Evolutionary conservation across 2,888 invertebrate genomes (phyloP).

Genomic region (Sphaerophoria taeniata): DNA sequence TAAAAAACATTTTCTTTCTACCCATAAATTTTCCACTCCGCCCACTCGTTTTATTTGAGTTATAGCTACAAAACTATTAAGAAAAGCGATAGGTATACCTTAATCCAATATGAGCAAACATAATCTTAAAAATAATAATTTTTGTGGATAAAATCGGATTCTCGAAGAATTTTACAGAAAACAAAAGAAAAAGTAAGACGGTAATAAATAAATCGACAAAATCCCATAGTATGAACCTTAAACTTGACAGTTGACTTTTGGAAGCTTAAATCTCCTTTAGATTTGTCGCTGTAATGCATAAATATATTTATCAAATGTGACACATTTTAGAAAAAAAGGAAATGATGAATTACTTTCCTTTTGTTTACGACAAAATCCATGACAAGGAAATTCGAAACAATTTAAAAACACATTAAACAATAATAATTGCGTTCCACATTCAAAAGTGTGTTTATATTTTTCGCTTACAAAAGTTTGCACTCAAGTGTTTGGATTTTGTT

Average conservation of each 20-base stretch:
- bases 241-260: constrained; percentile 18
- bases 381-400: not conserved
- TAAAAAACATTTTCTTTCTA: not conserved
- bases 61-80: not conserved
- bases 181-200: not conserved
- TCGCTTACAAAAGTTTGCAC: not conserved
- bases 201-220: not conserved
- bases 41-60: constrained; percentile 15
- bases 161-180: not conserved
- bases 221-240: not conserved
- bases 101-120: not conserved
- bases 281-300: not conserved
- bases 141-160: not conserved
- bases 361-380: not conserved
- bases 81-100: not conserved
- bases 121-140: not conserved
- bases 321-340: not conserved
- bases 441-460: too few species aligned
- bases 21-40: constrained; percentile 6
- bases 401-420: constrained; percentile 5
- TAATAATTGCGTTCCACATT: not conserved
- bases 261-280: not conserved
- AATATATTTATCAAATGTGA: constrained; percentile 1
- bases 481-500: not conserved
- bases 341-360: constrained; percentile 6